These are phyloP conservation scores for Mesocentrotus franciscanus DNA, from an alignment of 53 echinoderm and acorn worm genomes.

Conservation along the genomic window DNA sequence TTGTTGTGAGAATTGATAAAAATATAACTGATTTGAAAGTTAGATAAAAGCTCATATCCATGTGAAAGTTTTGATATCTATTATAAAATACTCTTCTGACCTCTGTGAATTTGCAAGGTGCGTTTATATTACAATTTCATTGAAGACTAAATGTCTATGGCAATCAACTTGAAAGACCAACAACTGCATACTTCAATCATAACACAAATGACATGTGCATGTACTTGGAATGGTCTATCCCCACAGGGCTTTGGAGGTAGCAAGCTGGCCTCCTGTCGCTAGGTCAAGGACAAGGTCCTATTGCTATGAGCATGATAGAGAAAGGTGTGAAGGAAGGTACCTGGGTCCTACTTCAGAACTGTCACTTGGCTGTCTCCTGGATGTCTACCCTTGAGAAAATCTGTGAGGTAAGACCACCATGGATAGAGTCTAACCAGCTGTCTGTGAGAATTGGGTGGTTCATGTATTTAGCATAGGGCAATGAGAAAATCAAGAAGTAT, in stretches of 20 bases:
- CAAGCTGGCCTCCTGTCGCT: constrained; percentile 97
- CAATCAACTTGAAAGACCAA: too few species aligned
- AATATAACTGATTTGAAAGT: background rate
- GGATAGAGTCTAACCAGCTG: background rate
- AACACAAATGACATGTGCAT: too few species aligned
- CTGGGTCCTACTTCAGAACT: constrained; percentile 98
- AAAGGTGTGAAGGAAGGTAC: constrained; percentile 96
- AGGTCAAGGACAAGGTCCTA: constrained; percentile 98
- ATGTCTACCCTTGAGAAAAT: constrained; percentile 97
- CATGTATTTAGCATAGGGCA: background rate
- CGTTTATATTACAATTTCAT: background rate
- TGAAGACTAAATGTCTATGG: background rate
- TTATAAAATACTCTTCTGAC: background rate
- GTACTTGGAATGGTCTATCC: background rate
- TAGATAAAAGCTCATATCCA: background rate
- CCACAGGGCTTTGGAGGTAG: constrained; percentile 96
- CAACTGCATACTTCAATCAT: too few species aligned
- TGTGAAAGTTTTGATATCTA: background rate
- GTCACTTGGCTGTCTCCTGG: constrained; percentile 98
- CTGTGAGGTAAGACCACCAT: constrained; percentile 83
- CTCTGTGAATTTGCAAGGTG: background rate
- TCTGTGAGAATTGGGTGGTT: background rate
- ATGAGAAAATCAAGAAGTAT: background rate
- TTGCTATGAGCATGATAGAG: constrained; percentile 97
- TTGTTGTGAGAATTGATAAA: background rate